phyloP scores from a whole-genome alignment of 2,113 vertebrate genomes.

The Datnioides undecimradiatus region DNA sequence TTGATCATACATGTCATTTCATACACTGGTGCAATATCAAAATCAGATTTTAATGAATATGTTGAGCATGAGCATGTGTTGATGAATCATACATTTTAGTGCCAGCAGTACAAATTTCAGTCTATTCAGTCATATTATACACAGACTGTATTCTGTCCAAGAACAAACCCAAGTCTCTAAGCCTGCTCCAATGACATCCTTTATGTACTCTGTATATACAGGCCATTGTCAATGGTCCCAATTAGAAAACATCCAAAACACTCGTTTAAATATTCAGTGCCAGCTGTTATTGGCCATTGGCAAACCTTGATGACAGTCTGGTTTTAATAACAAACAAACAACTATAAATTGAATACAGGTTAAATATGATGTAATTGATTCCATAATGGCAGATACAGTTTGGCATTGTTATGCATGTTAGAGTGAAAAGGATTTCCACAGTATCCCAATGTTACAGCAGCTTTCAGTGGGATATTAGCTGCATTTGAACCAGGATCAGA shows the following conservation, averaged over 20 bases:
- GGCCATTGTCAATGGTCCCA: neutral
- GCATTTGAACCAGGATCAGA: neutral
- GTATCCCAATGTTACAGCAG: neutral
- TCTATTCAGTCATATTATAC: neutral
- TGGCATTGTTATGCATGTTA: neutral
- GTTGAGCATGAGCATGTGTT: neutral
- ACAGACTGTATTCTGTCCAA: neutral
- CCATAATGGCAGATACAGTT: neutral
- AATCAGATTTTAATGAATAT: neutral
- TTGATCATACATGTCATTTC: neutral
- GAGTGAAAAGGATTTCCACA: slow-evolving; percentile 1
- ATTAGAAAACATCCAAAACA: neutral
- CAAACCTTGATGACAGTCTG: no score
- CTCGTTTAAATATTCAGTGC: neutral
- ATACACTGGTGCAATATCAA: neutral
- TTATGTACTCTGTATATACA: neutral
- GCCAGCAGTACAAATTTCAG: neutral
- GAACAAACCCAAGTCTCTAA: neutral
- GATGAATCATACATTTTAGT: neutral
- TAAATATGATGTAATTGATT: neutral
- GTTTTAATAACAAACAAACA: neutral
- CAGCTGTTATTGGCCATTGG: neutral
- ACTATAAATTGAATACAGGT: neutral
- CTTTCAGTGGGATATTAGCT: neutral
- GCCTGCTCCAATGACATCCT: neutral